Evolutionary conservation across 2,797 vertebrate species (phyloP), one percentile per base, ranked within the genome.

Genomic region (Alosa sapidissima): DNA sequence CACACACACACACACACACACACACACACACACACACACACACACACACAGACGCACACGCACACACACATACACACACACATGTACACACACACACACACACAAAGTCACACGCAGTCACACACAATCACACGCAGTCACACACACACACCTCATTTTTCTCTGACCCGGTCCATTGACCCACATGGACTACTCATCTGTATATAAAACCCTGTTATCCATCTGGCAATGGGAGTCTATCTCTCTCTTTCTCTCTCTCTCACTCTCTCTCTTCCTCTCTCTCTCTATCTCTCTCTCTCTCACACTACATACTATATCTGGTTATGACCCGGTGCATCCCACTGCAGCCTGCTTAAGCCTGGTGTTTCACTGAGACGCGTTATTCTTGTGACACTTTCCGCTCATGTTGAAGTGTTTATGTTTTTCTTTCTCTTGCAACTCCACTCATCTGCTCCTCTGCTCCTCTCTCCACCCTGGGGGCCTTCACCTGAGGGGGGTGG

Each of bases 111-210:
- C 47, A 48, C 41, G 24, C 45, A 65, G 14, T 16, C 13, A 60
- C 16, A 82, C 33, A 82, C 54, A 82, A 2, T 60, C 54, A 82
- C 58, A 68, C 58, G 48, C 3, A 83, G 41, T 49, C 45, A 83
- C 41, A 24, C 33, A 60, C 60, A 62, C 60, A 62, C n/a, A 62
- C 60, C 60, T 62, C 10, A 10, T 36, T 13, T 36, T 72, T 13
- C 65, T 5, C 11, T 72, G 28, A 36, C 33, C 33, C 45, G 33
- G 33, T 36, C 5, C 36, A 45, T 16, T 75, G 36, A 45, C 68
- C 36, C 68, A 41, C 33, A 75, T 41, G 6, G 36, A 75, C 33
- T 75, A 33, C 13, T 75, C 33, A 75, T 65, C 65, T 72, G 65
- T 33, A 33, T 33, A 13, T 13, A 13, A 72, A 72, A 33, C 33